phyloP scores from a whole-genome alignment of 92 coral and sea anemone genomes.

The Porites divaricata region DNA sequence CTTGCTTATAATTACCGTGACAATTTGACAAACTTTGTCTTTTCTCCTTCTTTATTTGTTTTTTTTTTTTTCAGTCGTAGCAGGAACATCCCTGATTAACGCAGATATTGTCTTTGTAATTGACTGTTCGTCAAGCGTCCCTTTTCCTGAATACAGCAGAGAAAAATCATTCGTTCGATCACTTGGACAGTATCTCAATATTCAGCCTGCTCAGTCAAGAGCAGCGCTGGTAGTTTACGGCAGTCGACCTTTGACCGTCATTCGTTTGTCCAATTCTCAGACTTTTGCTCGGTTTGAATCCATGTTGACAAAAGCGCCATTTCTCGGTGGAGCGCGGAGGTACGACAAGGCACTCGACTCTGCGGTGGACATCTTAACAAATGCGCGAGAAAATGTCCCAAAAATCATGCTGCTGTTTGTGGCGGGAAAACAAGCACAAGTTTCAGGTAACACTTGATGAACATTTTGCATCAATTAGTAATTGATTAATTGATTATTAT shows the following conservation, averaged over 20 bases:
- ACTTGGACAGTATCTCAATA: conserved; percentile 31
- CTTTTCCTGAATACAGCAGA: conserved; percentile 19
- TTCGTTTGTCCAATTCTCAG: conserved; percentile 11
- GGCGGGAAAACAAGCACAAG: conserved; percentile 75
- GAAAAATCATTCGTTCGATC: conserved; percentile 40
- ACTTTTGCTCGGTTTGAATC: conserved; percentile 17
- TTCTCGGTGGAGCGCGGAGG: conserved; percentile 63
- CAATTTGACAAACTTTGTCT: background rate
- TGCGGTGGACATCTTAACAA: conserved; percentile 36
- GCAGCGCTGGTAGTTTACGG: conserved; percentile 42
- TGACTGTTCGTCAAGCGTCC: conserved; percentile 38
- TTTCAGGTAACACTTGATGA: conserved; percentile 3
- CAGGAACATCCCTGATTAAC: conserved; percentile 40
- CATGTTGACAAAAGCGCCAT: conserved; percentile 54
- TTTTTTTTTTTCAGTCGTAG: background rate
- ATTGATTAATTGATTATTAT: too few relatives aligned
- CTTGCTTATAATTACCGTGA: too few relatives aligned
- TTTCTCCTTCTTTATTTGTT: background rate
- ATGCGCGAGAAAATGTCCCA: conserved; percentile 61
- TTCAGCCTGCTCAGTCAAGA: conserved; percentile 34
- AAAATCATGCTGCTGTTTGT: conserved; percentile 70
- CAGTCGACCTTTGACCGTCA: conserved; percentile 4
- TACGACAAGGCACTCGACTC: conserved; percentile 62
- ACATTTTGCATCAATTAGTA: too few relatives aligned
- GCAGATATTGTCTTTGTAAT: conserved; percentile 34